Percentiles rank a stretch among this genome's conserved stretches.
Evolutionary conservation across 2,113 vertebrate genomes (phyloP).

Genomic region (Paracyprichromis sp.): DNA sequence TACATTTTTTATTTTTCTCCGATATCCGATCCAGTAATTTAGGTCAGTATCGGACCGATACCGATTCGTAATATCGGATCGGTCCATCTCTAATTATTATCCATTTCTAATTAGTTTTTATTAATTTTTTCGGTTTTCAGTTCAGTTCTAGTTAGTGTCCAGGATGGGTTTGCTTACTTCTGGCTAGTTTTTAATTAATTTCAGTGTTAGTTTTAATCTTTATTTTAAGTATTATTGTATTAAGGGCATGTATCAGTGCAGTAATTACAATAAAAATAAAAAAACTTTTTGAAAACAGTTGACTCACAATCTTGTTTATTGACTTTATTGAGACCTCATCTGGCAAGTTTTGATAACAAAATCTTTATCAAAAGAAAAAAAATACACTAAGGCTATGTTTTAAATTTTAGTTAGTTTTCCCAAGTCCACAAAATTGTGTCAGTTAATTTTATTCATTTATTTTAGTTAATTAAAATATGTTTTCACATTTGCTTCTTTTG

Average conservation of each 20-base stretch:
- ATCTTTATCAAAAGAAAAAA: background rate
- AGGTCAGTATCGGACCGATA: too few relatives aligned
- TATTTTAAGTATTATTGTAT: background rate
- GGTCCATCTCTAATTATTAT: background rate
- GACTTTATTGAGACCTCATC: background rate
- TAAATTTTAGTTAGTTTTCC: background rate
- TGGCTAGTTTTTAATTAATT: background rate
- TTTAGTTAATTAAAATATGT: background rate
- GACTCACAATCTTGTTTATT: background rate
- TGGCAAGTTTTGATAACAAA: background rate
- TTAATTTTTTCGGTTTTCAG: background rate
- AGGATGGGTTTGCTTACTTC: background rate
- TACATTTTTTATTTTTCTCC: too few relatives aligned
- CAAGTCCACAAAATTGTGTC: background rate
- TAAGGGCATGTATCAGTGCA: background rate
- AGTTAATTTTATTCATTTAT: background rate
- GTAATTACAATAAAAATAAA: background rate
- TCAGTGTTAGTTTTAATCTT: background rate
- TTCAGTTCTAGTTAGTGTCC: background rate
- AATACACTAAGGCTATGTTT: background rate
- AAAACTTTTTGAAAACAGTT: background rate
- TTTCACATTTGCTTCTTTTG: background rate
- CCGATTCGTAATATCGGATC: too few relatives aligned
- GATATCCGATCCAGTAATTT: too few relatives aligned
- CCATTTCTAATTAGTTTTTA: background rate